These are phyloP conservation scores for Sminthopsis crassicaudata DNA, from an alignment of 2,113 vertebrate genomes.

Conservation along the genomic window DNA sequence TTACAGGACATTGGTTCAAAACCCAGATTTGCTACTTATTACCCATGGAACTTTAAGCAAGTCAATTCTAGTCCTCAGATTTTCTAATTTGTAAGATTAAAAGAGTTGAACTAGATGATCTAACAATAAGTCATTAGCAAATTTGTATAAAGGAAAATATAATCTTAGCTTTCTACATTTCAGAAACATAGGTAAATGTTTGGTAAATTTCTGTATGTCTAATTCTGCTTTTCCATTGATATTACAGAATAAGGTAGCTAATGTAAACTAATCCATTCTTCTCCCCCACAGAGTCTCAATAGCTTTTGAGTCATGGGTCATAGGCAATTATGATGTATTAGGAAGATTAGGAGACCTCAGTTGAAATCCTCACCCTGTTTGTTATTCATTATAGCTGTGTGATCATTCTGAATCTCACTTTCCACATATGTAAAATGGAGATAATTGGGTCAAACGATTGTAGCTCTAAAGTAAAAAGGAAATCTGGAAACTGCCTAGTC, in stretches of 20 bases:
- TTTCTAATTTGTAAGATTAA: not conserved
- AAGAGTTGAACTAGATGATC: not conserved
- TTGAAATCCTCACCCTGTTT: not conserved
- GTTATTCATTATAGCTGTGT: not conserved
- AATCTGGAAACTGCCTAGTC: not conserved
- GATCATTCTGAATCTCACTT: conserved; percentile 17
- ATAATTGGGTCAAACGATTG: not conserved
- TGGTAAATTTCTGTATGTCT: not conserved
- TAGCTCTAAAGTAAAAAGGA: not conserved
- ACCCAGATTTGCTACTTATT: not conserved
- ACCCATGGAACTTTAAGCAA: not conserved
- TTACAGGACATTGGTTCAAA: not conserved
- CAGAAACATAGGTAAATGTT: not conserved
- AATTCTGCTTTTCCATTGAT: not conserved
- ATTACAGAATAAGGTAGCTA: conserved; percentile 11
- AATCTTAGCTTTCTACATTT: not conserved
- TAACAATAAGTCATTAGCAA: not conserved
- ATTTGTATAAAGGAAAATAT: not conserved
- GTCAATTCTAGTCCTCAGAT: not conserved
- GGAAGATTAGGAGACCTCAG: not conserved
- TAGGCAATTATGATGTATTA: not conserved
- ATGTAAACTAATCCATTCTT: not conserved
- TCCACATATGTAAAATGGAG: conserved; percentile 26
- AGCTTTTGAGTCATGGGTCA: not conserved
- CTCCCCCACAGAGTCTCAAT: not conserved